These are phyloP conservation scores for Macrotis lagotis DNA, from an alignment of 2,113 vertebrate genomes.

Conservation along the genomic window DNA sequence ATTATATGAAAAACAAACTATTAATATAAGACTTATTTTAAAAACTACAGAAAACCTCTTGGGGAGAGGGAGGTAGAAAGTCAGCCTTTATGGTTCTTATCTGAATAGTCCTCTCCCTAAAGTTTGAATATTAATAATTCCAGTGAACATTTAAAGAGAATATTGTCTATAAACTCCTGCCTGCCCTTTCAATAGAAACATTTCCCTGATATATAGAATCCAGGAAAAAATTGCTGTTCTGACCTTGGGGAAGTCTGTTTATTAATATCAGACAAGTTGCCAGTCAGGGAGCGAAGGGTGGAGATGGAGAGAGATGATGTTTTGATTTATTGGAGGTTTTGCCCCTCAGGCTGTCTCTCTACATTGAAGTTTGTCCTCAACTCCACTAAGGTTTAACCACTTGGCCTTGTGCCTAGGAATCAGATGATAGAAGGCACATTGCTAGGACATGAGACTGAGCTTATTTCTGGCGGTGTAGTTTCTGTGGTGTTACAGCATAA, in stretches of 20 bases:
- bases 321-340: background rate
- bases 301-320: background rate
- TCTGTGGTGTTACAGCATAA: background rate
- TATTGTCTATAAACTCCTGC: background rate
- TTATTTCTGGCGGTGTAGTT: background rate
- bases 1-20: background rate
- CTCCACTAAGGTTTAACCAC: rapidly evolving
- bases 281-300: background rate
- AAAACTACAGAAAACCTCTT: background rate
- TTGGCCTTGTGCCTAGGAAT: background rate
- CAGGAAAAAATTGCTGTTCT: background rate
- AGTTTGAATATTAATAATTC: rapidly evolving
- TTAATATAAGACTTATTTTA: background rate
- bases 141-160: background rate
- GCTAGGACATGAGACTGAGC: background rate
- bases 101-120: background rate
- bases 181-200: background rate
- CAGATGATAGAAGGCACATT: too few relatives aligned
- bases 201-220: background rate
- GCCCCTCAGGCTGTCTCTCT: background rate
- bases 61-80: background rate
- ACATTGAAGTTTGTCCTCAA: background rate
- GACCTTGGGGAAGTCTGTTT: background rate
- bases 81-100: background rate
- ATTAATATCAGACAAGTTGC: background rate